These are phyloP conservation scores for Oenanthe oenanthe DNA, from an alignment of 2,113 vertebrate species.

Conservation along the genomic window DNA sequence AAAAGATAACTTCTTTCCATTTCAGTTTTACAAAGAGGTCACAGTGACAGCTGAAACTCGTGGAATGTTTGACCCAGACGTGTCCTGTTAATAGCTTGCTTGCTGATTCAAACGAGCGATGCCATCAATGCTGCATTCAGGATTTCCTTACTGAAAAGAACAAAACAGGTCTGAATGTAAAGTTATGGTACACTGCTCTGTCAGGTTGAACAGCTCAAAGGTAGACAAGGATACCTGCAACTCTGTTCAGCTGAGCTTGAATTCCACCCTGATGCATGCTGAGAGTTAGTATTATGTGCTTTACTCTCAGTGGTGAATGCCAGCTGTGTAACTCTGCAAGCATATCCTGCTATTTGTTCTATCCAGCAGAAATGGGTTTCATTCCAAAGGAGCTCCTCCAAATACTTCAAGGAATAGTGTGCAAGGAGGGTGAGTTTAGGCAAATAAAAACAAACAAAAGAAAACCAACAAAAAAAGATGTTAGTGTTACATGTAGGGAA, in stretches of 20 bases:
- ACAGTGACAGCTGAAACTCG: not conserved
- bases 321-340: conserved; percentile 1
- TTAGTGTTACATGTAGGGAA: not conserved
- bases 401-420: not conserved
- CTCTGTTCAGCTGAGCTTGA: conserved; percentile 42
- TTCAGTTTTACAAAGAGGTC: not conserved
- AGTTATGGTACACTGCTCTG: conserved; percentile 12
- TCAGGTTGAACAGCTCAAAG: conserved; percentile 31
- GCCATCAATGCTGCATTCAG: not conserved
- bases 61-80: not conserved
- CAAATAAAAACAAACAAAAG: not conserved
- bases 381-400: not conserved
- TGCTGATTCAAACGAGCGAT: not conserved
- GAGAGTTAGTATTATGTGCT: conserved; percentile 24
- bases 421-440: not conserved
- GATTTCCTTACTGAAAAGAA: conserved; percentile 12
- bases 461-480: not conserved
- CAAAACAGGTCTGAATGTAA: conserved; percentile 28
- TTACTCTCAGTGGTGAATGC: conserved; percentile 14
- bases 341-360: conserved; percentile 26
- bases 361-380: not conserved
- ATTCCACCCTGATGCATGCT: conserved; percentile 22
- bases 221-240: conserved; percentile 43
- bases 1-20: not conserved
- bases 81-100: not conserved